These are phyloP conservation scores for Pipistrellus nathusii DNA, from an alignment of 2,797 vertebrate species.

Conservation along the genomic window DNA sequence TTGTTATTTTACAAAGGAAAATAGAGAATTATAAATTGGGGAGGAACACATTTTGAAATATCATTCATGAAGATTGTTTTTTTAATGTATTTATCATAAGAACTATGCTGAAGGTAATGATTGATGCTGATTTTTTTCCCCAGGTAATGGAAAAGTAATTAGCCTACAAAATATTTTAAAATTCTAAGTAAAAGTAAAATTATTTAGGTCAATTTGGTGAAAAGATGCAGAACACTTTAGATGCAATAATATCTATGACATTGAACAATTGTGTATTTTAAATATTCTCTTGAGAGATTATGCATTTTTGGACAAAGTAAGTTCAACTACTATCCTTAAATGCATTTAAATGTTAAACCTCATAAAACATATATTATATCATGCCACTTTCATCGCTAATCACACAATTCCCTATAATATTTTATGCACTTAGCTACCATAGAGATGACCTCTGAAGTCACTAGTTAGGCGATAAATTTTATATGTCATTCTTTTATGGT, in stretches of 20 bases:
- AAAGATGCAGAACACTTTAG: slow-evolving; percentile 73
- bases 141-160: slow-evolving; percentile 55
- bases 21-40: slow-evolving; percentile 72
- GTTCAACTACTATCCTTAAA: slow-evolving; percentile 82
- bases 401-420: slow-evolving; percentile 84
- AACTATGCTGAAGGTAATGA: slow-evolving; percentile 71
- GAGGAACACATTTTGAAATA: slow-evolving; percentile 75
- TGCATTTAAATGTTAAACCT: slow-evolving; percentile 76
- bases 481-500: slow-evolving; percentile 81
- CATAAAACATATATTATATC: slow-evolving; percentile 83
- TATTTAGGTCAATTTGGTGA: slow-evolving; percentile 72
- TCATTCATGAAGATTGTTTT: slow-evolving; percentile 80
- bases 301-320: slow-evolving; percentile 76
- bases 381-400: slow-evolving; percentile 82
- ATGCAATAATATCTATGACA: slow-evolving; percentile 76
- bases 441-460: slow-evolving; percentile 86
- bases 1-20: slow-evolving; percentile 73
- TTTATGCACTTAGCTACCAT: slow-evolving; percentile 85
- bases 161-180: slow-evolving; percentile 31
- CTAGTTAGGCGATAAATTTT: slow-evolving; percentile 85
- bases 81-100: slow-evolving; percentile 79
- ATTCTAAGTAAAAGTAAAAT: slow-evolving; percentile 69
- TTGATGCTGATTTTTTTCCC: slow-evolving; percentile 26
- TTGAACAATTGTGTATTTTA: slow-evolving; percentile 77
- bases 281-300: slow-evolving; percentile 80